Base-by-base conservation (phyloP, 2,113 vertebrate genomes). In the Zosterops pallidus region DNA sequence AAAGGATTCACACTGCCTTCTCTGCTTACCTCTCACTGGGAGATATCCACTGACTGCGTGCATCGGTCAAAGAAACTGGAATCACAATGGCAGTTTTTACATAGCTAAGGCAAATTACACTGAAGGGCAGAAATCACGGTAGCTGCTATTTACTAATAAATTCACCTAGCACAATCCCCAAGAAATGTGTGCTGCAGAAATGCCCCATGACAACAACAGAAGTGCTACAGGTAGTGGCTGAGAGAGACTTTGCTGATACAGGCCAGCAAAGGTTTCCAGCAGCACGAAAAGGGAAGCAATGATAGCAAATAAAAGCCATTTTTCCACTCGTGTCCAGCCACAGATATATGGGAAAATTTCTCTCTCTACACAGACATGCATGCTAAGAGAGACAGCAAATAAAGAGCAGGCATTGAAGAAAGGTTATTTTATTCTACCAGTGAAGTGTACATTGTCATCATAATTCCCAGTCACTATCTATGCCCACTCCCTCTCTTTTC, bases 361-460 rank as follows among this genome's bases (percentile, higher is more conserved):
- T 42, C 46, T 87, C 52, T 55, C 39, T 64, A 28, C 0, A 0
- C 79, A 81, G 29, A 21, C 44, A 42, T 44, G 50, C 69, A 80
- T 14, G 10, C n/a, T 42, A 55, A 83, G 37, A 56, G 39, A 71
- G 64, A 90, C 16, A 52, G 55, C 26, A 70, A 70, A 83, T 9
- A 63, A 39, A 79, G 11, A 79, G 9, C 20, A 56, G 25, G 24
- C 52, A 60, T 4, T 67, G 39, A 83, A 89, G 88, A 87, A 94
- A 81, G 29, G 37, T 71, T 65, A 78, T 92, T 94, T 92, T 87
- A 89, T 83, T 94, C 82, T 81, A 92, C 79, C 52, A 95, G 78
- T 63, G 83, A 92, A 92, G 80, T 72, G 33, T 41, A 53, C 65
- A 50, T 46, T 84, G 69, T 91, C 49, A 70, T 47, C 0, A 0